Conservation (phyloP, 2,113 vertebrate genomes). For the Seriola rivoliana region DNA sequence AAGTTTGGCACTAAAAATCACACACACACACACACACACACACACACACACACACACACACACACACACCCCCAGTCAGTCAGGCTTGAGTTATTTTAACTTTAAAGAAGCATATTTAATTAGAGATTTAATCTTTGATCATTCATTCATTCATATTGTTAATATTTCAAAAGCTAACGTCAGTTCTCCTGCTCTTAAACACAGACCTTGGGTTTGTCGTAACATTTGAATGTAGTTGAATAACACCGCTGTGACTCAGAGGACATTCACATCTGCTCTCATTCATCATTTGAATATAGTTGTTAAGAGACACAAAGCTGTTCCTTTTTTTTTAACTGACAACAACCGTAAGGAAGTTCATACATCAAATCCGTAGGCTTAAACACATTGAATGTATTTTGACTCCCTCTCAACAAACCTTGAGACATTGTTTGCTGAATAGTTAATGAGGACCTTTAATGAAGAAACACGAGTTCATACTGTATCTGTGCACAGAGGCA, state of each 20-base stretch:
- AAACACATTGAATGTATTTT: no score
- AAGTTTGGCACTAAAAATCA: neutral
- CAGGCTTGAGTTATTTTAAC: neutral
- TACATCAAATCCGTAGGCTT: neutral
- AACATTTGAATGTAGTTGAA: constrained; percentile 3
- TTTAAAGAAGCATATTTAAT: no score
- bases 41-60: no score
- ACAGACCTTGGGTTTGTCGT: neutral
- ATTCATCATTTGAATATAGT: neutral
- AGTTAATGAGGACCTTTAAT: neutral
- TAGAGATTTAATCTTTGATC: no score
- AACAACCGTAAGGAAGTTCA: neutral
- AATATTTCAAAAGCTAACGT: neutral
- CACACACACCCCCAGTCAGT: no score
- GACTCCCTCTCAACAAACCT: neutral
- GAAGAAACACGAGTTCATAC: neutral
- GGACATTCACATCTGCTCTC: neutral
- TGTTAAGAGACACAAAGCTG: neutral
- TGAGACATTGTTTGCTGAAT: neutral
- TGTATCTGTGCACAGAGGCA: neutral
- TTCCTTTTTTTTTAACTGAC: neutral
- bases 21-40: no score
- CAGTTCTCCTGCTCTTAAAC: neutral
- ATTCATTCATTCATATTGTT: neutral
- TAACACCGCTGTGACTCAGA: neutral